Evolutionary conservation across 2,797 vertebrate genomes (phyloP), one percentile per base, ranked within the genome.

Genomic region (Paguma larvata): DNA sequence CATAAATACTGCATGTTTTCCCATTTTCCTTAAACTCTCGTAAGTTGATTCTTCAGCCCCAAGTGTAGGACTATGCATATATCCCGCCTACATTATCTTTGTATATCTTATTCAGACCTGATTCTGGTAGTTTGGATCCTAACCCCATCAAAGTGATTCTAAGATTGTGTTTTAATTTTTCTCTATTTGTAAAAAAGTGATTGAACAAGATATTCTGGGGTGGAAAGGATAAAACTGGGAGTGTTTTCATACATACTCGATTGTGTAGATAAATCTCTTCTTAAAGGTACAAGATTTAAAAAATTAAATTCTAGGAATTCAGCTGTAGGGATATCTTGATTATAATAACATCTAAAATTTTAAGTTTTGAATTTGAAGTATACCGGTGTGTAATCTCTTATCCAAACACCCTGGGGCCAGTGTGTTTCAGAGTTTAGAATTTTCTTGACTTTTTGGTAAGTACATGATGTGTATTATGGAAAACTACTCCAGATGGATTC

Each of bases 281-380:
- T 51, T 80, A 93, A 85, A 68, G 4, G 16, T 38, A 70, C 0
- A 82, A 51, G 2, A 75, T 62, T 87, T 1, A 85, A 79, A 83
- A 48, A 38, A 56, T 41, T 65, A 38, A 83, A 63, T 85, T 68
- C 25, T 65, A 93, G 32, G 4, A 41, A 56, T 51, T 96, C 3
- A 59, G 34, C 70, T 79, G 14, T 72, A 25, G 68, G 51, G 91
- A 13, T 27, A 72, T 83, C 11, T 87, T 38, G 68, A 70, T 72
- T 25, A 93, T 95, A 73, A 75, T 89, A 14, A 62, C 8, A 67
- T 41, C 21, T 56, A 83, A 75, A 88, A 65, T 89, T 51, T 84
- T 68, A 85, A n/a, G 16, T 91, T 93, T 91, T 78, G 7, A 73
- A 59, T 93, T 92, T 94, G 56, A 78, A 48, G 91, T 91, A 34